Evolutionary conservation across 2,888 invertebrate genomes (phyloP).

Genomic region (Ryuthela nishihirai): DNA sequence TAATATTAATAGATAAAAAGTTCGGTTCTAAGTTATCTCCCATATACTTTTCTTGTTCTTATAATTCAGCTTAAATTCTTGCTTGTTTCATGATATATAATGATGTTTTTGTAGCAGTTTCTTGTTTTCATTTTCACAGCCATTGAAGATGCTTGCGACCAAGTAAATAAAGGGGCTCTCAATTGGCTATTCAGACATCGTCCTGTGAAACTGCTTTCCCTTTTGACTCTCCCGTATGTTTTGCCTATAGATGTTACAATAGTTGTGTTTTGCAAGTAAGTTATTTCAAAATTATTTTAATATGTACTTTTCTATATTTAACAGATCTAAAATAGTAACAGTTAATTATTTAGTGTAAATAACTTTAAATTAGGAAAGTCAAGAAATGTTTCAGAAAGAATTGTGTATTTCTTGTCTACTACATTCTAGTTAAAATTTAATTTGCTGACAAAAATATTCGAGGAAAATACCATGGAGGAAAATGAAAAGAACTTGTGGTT

Average conservation of each 20-base stretch:
- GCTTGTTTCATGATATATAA: background rate
- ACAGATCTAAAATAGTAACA: no score
- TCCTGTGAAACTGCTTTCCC: slow-evolving; percentile 72
- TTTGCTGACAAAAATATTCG: no score
- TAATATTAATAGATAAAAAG: no score
- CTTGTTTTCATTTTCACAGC: slow-evolving; percentile 51
- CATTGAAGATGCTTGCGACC: slow-evolving; percentile 88
- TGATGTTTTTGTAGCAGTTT: no score
- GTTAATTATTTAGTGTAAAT: no score
- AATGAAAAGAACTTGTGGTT: no score
- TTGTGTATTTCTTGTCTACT: no score
- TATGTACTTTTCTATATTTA: background rate
- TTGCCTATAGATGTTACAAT: slow-evolving; percentile 78
- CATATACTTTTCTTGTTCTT: background rate
- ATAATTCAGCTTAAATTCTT: background rate
- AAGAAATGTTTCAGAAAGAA: no score
- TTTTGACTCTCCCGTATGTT: slow-evolving; percentile 78
- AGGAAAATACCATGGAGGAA: no score
- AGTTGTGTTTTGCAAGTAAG: slow-evolving; percentile 59
- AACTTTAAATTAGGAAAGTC: no score
- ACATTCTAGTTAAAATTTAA: no score
- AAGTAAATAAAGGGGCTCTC: slow-evolving; percentile 82
- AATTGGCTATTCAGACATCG: slow-evolving; percentile 85
- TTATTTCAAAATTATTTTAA: slow-evolving; percentile 1
- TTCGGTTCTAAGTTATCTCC: background rate